phyloP scores from a whole-genome alignment of 1,140 invertebrate genomes.

The Orchestia grillus region DNA sequence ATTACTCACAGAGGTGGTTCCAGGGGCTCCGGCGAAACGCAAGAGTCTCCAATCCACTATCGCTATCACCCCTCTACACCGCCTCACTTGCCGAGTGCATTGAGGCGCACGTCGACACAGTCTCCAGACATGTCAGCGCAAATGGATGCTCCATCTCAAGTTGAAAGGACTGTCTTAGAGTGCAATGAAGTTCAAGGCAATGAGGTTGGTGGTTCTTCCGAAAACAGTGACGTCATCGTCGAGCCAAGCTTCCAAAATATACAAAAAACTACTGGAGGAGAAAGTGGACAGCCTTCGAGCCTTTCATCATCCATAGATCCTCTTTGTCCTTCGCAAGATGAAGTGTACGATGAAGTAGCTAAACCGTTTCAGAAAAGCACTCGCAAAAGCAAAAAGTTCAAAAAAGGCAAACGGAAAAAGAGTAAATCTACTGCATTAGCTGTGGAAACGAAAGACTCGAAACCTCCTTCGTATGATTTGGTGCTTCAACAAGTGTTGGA shows the following conservation, averaged over 20 bases:
- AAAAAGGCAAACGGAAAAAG: conserved; percentile 15
- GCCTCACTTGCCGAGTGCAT: conserved; percentile 1
- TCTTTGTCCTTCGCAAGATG: conserved; percentile 8
- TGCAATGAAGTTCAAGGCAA: background rate
- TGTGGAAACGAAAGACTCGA: background rate
- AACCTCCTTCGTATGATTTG: conserved; percentile 10
- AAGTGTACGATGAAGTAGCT: background rate
- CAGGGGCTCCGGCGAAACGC: background rate
- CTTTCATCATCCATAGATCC: background rate
- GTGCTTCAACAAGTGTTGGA: conserved; percentile 37
- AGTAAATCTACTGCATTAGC: background rate
- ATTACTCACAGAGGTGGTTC: background rate
- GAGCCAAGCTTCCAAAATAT: background rate
- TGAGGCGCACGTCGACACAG: background rate
- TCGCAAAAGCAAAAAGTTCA: background rate
- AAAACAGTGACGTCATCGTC: background rate
- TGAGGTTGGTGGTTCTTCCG: background rate
- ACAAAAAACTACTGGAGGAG: background rate
- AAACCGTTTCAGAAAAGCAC: background rate
- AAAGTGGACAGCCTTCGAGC: background rate
- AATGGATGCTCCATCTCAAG: background rate
- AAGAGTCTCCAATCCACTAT: background rate
- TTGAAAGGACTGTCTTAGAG: background rate
- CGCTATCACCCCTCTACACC: conserved; percentile 37
- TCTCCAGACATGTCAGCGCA: background rate